A percentile compares a stretch with the other conserved stretches of the same genome.
These are phyloP conservation scores for Thera obeliscata DNA, from an alignment of 2,888 invertebrate genomes.

Conservation along the genomic window DNA sequence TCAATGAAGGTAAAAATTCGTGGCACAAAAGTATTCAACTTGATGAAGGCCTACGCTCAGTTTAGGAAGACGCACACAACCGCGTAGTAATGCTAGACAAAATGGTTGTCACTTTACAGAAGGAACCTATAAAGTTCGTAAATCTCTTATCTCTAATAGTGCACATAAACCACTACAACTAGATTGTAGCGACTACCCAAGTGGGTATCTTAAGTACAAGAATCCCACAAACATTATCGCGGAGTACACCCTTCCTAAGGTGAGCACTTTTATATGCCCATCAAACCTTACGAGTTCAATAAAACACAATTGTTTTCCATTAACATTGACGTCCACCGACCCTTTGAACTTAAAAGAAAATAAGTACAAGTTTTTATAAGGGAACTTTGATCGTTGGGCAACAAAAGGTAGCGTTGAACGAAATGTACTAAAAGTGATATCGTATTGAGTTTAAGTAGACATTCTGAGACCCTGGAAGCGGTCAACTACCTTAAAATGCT, in stretches of 20 bases:
- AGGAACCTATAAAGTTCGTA: constrained; percentile 7
- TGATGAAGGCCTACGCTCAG: background rate
- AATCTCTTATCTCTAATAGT: constrained; percentile 19
- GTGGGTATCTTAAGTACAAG: constrained; percentile 72
- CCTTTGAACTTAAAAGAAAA: constrained; percentile 40
- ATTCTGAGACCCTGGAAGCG: constrained; percentile 18
- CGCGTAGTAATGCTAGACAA: too few species aligned
- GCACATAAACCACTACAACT: constrained; percentile 25
- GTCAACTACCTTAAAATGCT: constrained; percentile 21
- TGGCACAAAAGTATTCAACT: background rate
- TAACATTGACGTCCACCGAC: constrained; percentile 64
- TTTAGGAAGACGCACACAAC: too few species aligned
- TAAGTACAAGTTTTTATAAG: constrained; percentile 35
- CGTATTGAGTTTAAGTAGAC: constrained; percentile 23
- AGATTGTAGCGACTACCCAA: constrained; percentile 62
- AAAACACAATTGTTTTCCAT: constrained; percentile 84
- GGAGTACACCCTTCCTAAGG: constrained; percentile 76
- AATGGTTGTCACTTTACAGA: background rate
- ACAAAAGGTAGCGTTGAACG: constrained; percentile 30
- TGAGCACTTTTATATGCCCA: constrained; percentile 80
- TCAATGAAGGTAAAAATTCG: background rate
- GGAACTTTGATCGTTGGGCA: constrained; percentile 32
- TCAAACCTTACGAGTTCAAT: constrained; percentile 81
- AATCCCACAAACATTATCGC: constrained; percentile 75
- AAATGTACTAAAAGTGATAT: constrained; percentile 30